phyloP scores from a whole-genome alignment of 2,797 vertebrate genomes.

The Catharus ustulatus region DNA sequence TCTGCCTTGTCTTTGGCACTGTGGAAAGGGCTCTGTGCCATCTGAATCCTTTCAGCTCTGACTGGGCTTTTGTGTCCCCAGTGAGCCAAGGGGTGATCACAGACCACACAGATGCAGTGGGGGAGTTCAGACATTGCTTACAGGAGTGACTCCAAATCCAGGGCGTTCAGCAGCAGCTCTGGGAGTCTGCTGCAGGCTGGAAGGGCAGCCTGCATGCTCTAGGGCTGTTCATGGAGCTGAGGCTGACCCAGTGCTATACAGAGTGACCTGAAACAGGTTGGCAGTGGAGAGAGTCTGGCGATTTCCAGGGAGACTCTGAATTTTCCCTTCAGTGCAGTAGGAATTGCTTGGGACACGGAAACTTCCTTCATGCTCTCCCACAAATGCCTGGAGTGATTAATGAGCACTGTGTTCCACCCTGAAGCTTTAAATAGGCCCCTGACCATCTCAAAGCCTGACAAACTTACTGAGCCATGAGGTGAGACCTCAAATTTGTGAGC shows the following conservation, averaged over 20 bases:
- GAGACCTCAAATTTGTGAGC: not conserved
- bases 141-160: not conserved
- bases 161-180: not conserved
- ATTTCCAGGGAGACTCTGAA: rapidly evolving
- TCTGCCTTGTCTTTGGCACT: not conserved
- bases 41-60: not conserved
- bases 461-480: not conserved
- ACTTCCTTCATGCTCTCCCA: not conserved
- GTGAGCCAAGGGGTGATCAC: not conserved
- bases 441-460: not conserved
- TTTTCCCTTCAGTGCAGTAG: not conserved
- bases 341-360: not conserved
- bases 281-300: not conserved
- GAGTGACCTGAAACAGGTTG: not conserved
- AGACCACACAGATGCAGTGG: not conserved
- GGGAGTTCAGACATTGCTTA: not conserved
- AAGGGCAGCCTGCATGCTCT: not conserved
- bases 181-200: not conserved
- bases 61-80: constrained; percentile 47
- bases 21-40: not conserved
- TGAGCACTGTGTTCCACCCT: not conserved
- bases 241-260: not conserved
- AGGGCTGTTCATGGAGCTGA: not conserved
- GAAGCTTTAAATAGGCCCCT: not conserved
- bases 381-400: not conserved